Conservation (phyloP, 1,140 invertebrate genomes). For the Onthophagus taurus region DNA sequence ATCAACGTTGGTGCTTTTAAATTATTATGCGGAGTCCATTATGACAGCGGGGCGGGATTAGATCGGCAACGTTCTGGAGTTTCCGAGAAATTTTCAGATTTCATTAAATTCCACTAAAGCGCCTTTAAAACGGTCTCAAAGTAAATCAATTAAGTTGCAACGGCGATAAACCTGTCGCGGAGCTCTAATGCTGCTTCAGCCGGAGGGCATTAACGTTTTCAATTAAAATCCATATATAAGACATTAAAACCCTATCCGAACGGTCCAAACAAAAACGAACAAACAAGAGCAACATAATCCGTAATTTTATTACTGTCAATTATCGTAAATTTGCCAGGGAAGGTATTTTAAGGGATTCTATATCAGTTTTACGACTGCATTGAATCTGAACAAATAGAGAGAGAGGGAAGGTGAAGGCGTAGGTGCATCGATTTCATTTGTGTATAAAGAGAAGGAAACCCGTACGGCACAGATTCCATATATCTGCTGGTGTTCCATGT, state of each 20-base stretch:
- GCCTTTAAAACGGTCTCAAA: not conserved
- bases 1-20: no score
- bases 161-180: not conserved
- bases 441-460: not conserved
- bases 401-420: no score
- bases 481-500: no score
- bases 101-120: not conserved
- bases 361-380: slow-evolving; percentile 24
- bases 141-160: not conserved
- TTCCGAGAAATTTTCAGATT: no score
- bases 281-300: slow-evolving; percentile 26
- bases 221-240: slow-evolving; percentile 14
- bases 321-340: slow-evolving; percentile 26
- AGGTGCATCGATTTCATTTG: slow-evolving; percentile 18
- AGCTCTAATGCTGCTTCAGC: not conserved
- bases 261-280: slow-evolving; percentile 22
- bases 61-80: no score
- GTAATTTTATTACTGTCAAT: slow-evolving; percentile 27
- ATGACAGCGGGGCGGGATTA: no score
- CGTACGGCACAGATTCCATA: no score
- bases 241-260: slow-evolving; percentile 5
- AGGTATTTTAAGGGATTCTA: slow-evolving; percentile 26
- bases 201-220: slow-evolving; percentile 3
- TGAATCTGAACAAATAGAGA: slow-evolving; percentile 22
- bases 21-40: no score